Conservation (phyloP, 2,797 vertebrate species). For the Alosa sapidissima region DNA sequence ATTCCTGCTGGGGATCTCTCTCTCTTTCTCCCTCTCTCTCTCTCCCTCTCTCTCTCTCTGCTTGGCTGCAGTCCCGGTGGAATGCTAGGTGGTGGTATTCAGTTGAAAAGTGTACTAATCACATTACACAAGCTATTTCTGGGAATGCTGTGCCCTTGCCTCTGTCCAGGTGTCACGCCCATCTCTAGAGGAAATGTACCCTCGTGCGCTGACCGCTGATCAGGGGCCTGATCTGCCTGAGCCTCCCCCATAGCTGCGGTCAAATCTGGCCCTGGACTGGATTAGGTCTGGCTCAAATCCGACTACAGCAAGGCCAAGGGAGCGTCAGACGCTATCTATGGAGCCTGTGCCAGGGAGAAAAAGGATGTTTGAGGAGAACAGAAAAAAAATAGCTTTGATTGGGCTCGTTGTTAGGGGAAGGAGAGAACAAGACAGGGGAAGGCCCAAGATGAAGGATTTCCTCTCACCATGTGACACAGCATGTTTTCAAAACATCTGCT, state of each 20-base stretch:
- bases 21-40: too few relatives aligned
- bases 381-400: neutral
- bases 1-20: neutral
- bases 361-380: neutral
- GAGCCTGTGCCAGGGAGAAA: neutral
- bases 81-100: neutral
- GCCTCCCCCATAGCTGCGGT: conserved; percentile 33
- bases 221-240: neutral
- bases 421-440: neutral
- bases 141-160: conserved; percentile 31
- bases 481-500: neutral
- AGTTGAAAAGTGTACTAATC: neutral
- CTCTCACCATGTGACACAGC: conserved; percentile 6
- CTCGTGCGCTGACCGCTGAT: conserved; percentile 30
- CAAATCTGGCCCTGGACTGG: neutral
- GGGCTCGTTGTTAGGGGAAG: neutral
- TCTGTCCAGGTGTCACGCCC: conserved; percentile 39
- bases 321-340: neutral
- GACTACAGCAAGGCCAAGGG: neutral
- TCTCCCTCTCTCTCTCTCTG: neutral
- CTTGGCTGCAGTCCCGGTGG: neutral
- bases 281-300: neutral
- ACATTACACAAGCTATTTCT: conserved; percentile 36
- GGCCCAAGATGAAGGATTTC: conserved; percentile 38
- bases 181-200: conserved; percentile 36